phyloP scores from a whole-genome alignment of 2,113 vertebrate species.

The Lagenorhynchus albirostris region DNA sequence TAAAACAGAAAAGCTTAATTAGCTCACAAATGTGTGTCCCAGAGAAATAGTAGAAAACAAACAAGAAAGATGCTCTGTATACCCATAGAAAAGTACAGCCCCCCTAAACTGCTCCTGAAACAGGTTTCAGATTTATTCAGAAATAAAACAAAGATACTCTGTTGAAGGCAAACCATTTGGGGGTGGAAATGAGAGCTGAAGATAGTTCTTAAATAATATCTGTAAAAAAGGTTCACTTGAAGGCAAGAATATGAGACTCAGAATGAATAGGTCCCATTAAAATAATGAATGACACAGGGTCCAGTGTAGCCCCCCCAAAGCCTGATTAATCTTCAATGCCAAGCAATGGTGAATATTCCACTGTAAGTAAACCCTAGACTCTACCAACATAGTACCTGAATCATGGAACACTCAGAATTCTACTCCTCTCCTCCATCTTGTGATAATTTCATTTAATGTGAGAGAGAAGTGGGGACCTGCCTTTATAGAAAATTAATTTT shows the following conservation, averaged over 20 bases:
- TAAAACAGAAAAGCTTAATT: not conserved
- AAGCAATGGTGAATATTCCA: not conserved
- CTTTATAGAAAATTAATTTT: not conserved
- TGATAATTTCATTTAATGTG: not conserved
- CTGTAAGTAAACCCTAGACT: not conserved
- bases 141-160: not conserved
- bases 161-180: not conserved
- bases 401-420: not conserved
- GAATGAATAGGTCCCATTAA: not conserved
- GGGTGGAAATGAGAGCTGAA: not conserved
- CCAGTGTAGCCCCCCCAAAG: not conserved
- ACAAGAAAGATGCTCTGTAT: not conserved
- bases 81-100: not conserved
- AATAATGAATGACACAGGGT: not conserved
- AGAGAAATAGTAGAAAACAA: not conserved
- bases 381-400: rapidly evolving
- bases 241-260: not conserved
- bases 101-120: not conserved
- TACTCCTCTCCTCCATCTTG: not conserved
- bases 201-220: not conserved
- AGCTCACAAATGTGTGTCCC: not conserved
- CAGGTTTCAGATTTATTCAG: not conserved
- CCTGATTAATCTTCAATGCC: not conserved
- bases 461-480: not conserved
- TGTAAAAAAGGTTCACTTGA: not conserved